Conservation (phyloP, 2,113 vertebrate species). For the Opisthocomus hoazin region DNA sequence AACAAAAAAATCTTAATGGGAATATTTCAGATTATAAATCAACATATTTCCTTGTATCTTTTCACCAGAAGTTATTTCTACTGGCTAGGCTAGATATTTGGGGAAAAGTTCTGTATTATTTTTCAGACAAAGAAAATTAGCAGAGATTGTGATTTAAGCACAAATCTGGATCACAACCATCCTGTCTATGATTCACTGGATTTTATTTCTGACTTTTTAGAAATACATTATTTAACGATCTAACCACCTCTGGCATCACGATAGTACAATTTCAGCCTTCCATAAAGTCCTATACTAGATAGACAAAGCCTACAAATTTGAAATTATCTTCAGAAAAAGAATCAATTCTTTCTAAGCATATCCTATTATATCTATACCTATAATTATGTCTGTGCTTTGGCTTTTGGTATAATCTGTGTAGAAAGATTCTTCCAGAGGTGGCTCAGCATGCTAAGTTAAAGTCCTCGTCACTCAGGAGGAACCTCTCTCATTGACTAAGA, state of each 20-base stretch:
- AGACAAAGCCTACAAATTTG: background rate
- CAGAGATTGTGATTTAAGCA: background rate
- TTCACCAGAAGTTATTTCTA: background rate
- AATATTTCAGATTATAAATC: background rate
- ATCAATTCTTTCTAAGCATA: background rate
- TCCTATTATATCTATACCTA: background rate
- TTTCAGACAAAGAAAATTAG: background rate
- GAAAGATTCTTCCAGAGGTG: background rate
- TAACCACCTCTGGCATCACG: background rate
- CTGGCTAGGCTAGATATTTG: background rate
- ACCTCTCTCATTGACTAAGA: background rate
- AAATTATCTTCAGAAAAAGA: background rate
- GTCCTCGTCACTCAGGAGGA: background rate
- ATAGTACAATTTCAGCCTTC: background rate
- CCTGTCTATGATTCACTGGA: background rate
- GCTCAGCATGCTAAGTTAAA: background rate
- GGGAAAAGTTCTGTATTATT: background rate
- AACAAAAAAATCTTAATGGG: background rate
- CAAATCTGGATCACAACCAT: background rate
- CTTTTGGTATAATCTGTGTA: background rate
- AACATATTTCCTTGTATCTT: background rate
- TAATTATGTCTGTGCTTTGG: background rate
- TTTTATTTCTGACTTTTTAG: background rate
- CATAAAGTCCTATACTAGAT: background rate
- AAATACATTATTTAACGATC: background rate